phyloP scores from a whole-genome alignment of 2,888 invertebrate genomes.

The Crocallis elinguaria region DNA sequence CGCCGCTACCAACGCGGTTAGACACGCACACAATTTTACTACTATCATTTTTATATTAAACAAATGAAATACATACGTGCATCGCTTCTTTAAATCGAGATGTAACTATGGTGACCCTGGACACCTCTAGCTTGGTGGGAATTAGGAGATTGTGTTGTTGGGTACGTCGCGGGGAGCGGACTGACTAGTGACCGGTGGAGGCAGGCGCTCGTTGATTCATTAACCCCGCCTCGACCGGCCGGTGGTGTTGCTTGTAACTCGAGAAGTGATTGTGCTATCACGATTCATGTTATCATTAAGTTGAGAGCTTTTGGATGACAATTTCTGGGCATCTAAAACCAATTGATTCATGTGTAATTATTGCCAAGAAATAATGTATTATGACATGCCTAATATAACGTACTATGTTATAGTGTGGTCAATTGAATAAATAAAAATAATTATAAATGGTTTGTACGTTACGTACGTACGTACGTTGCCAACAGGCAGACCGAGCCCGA shows the following conservation, averaged over 20 bases:
- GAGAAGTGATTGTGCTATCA: constrained; percentile 2
- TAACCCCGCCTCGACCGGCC: constrained; percentile 3
- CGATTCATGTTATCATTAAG: too few relatives aligned
- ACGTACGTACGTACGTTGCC: too few relatives aligned
- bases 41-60: constrained; percentile 9
- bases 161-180: background rate
- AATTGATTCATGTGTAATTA: too few relatives aligned
- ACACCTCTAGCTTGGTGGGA: background rate
- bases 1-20: constrained; percentile 22
- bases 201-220: constrained; percentile 5
- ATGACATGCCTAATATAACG: too few relatives aligned
- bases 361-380: too few relatives aligned
- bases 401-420: too few relatives aligned
- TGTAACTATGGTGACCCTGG: background rate
- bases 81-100: background rate
- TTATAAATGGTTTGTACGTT: too few relatives aligned
- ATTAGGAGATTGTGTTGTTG: background rate
- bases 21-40: constrained; percentile 26
- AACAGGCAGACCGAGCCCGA: too few relatives aligned
- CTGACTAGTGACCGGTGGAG: background rate
- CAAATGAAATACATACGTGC: constrained; percentile 7
- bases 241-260: background rate
- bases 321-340: too few relatives aligned
- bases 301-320: too few relatives aligned
- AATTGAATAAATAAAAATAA: too few relatives aligned